Evolutionary conservation across 2,888 invertebrate genomes (phyloP).

Genomic region (Tipula confusa): DNA sequence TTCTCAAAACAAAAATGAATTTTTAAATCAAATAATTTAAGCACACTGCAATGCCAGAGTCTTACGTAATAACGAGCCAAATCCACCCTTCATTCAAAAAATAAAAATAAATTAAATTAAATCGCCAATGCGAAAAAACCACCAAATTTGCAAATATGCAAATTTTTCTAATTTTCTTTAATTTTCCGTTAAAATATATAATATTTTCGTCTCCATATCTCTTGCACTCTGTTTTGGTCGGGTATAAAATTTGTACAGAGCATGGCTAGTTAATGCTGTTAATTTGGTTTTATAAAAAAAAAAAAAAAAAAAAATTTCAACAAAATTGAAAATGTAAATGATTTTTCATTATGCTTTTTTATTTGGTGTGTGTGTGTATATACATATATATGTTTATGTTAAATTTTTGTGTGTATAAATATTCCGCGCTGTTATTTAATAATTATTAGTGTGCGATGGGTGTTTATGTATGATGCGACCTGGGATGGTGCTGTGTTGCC

Average conservation of each 20-base stretch:
- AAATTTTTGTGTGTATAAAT: not conserved
- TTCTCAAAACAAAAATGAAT: too few relatives aligned
- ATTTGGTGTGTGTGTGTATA: too few relatives aligned
- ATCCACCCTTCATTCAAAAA: not conserved
- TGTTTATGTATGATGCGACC: not conserved
- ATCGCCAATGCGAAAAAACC: not conserved
- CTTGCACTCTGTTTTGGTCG: not conserved
- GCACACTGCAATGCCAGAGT: not conserved
- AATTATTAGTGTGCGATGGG: not conserved
- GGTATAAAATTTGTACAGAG: not conserved
- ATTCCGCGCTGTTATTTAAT: not conserved
- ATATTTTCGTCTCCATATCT: not conserved
- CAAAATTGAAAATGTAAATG: conserved; percentile 12
- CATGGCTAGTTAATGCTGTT: not conserved
- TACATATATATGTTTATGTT: too few relatives aligned
- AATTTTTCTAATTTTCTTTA: conserved; percentile 12
- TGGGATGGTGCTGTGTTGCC: not conserved
- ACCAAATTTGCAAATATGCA: conserved; percentile 3
- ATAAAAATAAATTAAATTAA: not conserved
- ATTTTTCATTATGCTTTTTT: too few relatives aligned
- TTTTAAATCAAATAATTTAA: not conserved
- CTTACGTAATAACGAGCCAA: not conserved
- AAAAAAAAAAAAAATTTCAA: too few relatives aligned
- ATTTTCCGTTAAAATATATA: not conserved
- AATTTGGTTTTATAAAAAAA: not conserved